These are phyloP conservation scores for Cyrtodaria siliqua DNA, from an alignment of 2,888 invertebrate genomes.

Conservation along the genomic window DNA sequence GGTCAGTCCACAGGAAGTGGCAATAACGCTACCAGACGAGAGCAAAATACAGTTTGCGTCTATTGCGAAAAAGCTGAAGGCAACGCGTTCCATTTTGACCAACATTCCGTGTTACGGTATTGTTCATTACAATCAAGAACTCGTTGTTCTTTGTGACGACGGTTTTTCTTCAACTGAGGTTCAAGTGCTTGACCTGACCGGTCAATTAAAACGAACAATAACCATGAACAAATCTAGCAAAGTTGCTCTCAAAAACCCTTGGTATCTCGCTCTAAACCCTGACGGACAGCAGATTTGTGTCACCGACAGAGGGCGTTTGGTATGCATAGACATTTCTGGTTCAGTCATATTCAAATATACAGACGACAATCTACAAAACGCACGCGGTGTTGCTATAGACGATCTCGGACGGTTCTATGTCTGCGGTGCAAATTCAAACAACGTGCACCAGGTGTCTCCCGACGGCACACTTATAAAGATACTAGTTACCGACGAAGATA, in stretches of 20 bases:
- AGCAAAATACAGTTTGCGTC: slow-evolving; percentile 57
- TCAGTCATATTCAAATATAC: slow-evolving; percentile 45
- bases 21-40: slow-evolving; percentile 61
- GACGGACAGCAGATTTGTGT: slow-evolving; percentile 58
- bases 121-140: slow-evolving; percentile 39
- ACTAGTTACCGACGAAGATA: slow-evolving; percentile 41
- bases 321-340: slow-evolving; percentile 48
- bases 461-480: slow-evolving; percentile 45
- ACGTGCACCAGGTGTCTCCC: slow-evolving; percentile 50
- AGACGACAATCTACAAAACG: slow-evolving; percentile 43
- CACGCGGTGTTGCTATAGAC: slow-evolving; percentile 48
- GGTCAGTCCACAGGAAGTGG: slow-evolving; percentile 56
- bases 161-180: slow-evolving; percentile 51
- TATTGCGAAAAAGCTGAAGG: slow-evolving; percentile 33
- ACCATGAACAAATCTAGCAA: slow-evolving; percentile 43
- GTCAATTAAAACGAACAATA: slow-evolving; percentile 40
- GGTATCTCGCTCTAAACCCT: slow-evolving; percentile 49
- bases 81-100: slow-evolving; percentile 54
- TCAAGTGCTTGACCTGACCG: slow-evolving; percentile 50
- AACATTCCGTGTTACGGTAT: slow-evolving; percentile 57
- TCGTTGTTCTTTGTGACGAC: slow-evolving; percentile 55
- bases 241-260: slow-evolving; percentile 46
- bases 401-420: slow-evolving; percentile 53
- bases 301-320: slow-evolving; percentile 52
- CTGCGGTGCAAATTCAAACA: slow-evolving; percentile 54